These are phyloP conservation scores for Galemys pyrenaicus DNA, from an alignment of 2,113 vertebrate genomes.

Conservation along the genomic window DNA sequence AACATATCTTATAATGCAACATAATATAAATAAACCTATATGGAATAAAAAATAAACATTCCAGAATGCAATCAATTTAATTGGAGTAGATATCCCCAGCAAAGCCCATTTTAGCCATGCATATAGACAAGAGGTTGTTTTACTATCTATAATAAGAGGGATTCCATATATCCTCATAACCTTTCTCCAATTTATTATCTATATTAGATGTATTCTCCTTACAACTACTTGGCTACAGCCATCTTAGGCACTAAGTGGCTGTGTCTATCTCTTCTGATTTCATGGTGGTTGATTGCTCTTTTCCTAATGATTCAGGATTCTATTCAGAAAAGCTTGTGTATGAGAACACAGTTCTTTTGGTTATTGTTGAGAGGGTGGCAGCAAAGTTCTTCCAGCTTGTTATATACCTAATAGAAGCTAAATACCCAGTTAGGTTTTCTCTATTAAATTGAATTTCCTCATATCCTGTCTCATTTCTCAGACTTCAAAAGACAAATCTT, in stretches of 20 bases:
- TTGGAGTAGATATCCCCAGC: neutral
- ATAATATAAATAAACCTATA: too few relatives aligned
- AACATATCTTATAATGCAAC: too few relatives aligned
- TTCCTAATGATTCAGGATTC: neutral
- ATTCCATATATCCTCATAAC: neutral
- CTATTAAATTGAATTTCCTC: neutral
- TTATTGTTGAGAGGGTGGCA: neutral
- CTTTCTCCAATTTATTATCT: neutral
- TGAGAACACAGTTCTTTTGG: too few relatives aligned
- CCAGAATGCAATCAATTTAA: too few relatives aligned
- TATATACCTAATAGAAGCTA: neutral
- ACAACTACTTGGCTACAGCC: neutral
- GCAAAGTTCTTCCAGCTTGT: neutral
- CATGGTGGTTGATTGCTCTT: neutral
- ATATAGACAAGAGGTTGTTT: fast-evolving
- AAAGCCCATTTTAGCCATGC: neutral
- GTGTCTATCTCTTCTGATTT: neutral
- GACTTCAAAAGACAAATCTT: neutral
- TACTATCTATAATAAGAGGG: neutral
- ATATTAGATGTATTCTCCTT: neutral
- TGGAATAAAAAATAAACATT: too few relatives aligned
- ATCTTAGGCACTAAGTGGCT: neutral
- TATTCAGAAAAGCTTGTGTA: too few relatives aligned
- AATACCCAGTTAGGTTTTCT: neutral
- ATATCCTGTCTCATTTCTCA: neutral